phyloP scores from a whole-genome alignment of 2,113 vertebrate genomes.

The Gracilinanus agilis region DNA sequence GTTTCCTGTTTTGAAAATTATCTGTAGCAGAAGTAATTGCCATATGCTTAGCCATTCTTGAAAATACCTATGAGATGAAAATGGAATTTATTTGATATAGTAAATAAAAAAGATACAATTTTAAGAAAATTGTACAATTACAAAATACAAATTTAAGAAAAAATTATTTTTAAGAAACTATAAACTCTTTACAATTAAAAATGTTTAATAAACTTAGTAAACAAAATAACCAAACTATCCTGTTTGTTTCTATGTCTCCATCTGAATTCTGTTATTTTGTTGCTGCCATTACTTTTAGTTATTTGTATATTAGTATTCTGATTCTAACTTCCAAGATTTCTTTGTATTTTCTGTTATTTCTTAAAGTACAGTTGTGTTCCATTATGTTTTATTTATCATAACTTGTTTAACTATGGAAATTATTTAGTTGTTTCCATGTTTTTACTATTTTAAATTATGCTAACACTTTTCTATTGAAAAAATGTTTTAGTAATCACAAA shows the following conservation, averaged over 20 bases:
- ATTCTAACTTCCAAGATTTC: background rate
- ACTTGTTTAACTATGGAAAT: background rate
- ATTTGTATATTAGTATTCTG: background rate
- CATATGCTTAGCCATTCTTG: background rate
- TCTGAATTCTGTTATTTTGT: background rate
- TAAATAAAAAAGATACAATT: background rate
- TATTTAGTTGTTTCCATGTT: background rate
- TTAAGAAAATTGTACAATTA: no score
- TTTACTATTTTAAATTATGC: background rate
- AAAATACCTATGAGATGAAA: constrained; percentile 1
- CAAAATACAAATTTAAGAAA: background rate
- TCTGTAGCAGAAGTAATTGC: background rate
- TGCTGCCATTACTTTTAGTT: background rate
- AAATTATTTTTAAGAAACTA: background rate
- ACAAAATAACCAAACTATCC: background rate
- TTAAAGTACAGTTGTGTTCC: background rate
- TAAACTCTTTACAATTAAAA: background rate
- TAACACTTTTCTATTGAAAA: background rate
- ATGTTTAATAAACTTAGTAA: background rate
- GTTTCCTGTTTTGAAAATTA: background rate
- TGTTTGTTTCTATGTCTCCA: background rate
- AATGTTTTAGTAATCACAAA: background rate
- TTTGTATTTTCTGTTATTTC: background rate
- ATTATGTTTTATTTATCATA: background rate
- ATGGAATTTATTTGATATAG: background rate